Evolutionary conservation across 2,113 vertebrate genomes (phyloP).

Genomic region (Nothoprocta perdicaria): DNA sequence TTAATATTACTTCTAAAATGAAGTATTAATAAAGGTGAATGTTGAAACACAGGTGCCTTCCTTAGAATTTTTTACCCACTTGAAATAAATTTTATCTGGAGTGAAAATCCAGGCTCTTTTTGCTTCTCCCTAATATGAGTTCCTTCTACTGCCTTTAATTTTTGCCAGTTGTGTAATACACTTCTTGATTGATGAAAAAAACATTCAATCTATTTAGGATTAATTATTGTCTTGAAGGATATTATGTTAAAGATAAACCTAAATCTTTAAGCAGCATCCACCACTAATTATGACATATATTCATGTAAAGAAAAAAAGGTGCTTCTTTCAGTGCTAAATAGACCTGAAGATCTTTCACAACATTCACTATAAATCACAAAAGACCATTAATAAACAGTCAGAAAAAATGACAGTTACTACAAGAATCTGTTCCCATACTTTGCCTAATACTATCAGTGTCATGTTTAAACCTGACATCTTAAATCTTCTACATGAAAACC

Average conservation of each 20-base stretch:
- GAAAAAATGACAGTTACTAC: conserved; percentile 64
- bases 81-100: background rate
- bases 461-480: conserved; percentile 74
- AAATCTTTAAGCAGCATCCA: conserved; percentile 37
- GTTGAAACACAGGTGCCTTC: conserved; percentile 19
- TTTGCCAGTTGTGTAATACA: conserved; percentile 58
- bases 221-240: conserved; percentile 64
- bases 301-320: conserved; percentile 64
- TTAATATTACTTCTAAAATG: background rate
- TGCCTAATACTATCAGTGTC: conserved; percentile 73
- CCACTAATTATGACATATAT: conserved; percentile 67
- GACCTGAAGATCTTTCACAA: conserved; percentile 68
- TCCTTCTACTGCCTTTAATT: conserved; percentile 44
- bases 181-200: conserved; percentile 39
- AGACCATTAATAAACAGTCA: conserved; percentile 76
- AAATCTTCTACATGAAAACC: conserved; percentile 68
- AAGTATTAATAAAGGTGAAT: conserved; percentile 40
- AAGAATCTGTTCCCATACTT: conserved; percentile 68
- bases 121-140: conserved; percentile 33
- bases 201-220: conserved; percentile 63
- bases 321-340: conserved; percentile 69
- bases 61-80: background rate
- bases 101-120: background rate
- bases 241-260: conserved; percentile 48
- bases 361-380: conserved; percentile 76